These are phyloP conservation scores for Lagenorhynchus albirostris DNA, from an alignment of 2,113 vertebrate genomes.

Conservation along the genomic window DNA sequence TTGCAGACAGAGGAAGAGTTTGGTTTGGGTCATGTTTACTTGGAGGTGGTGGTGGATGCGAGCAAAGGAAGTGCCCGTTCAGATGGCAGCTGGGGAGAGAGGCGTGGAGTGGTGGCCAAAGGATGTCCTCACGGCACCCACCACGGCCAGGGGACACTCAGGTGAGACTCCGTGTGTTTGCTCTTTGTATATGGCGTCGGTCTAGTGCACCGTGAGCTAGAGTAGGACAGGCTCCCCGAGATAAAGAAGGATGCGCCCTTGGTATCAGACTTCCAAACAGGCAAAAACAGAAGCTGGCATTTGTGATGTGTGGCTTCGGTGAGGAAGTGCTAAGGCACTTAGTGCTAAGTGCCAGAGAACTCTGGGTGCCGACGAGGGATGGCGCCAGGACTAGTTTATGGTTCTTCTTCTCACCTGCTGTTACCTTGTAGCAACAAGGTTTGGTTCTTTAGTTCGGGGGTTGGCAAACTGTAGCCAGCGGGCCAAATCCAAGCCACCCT, in stretches of 20 bases:
- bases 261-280: background rate
- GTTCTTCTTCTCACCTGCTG: background rate
- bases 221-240: background rate
- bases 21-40: background rate
- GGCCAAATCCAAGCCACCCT: background rate
- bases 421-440: background rate
- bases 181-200: background rate
- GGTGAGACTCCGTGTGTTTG: background rate
- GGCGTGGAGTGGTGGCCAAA: too few species aligned
- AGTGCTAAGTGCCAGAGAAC: too few species aligned
- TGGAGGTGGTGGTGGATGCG: background rate
- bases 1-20: background rate
- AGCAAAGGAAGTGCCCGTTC: background rate
- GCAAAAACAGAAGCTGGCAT: background rate
- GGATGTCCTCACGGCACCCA: background rate
- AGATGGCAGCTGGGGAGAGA: background rate
- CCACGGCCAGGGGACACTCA: background rate
- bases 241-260: background rate
- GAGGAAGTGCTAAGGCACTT: background rate
- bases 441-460: background rate
- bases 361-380: background rate
- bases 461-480: background rate
- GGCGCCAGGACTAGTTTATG: background rate
- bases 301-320: background rate
- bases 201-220: background rate